phyloP scores from a whole-genome alignment of 2,113 vertebrate genomes.

The Carlito syrichta region DNA sequence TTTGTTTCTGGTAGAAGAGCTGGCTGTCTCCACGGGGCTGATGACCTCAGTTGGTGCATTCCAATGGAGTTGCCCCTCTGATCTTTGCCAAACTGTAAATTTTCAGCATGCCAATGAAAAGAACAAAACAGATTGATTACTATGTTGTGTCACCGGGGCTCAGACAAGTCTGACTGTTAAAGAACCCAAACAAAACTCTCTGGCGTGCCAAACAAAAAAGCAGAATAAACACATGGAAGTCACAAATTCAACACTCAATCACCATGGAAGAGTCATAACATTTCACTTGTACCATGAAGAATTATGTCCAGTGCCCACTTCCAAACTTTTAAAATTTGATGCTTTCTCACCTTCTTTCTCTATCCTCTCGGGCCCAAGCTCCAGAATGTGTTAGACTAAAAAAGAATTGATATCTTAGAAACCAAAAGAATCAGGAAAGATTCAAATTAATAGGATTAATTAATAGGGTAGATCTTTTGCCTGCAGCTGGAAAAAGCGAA shows the following conservation, averaged over 20 bases:
- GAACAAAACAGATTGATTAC: slow-evolving; percentile 87
- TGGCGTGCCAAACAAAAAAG: slow-evolving; percentile 83
- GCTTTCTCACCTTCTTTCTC: neutral
- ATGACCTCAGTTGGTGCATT: slow-evolving; percentile 85
- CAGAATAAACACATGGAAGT: slow-evolving; percentile 74
- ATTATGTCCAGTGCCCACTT: slow-evolving; percentile 26
- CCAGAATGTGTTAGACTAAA: neutral
- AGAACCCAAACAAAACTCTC: slow-evolving; percentile 88
- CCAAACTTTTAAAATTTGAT: slow-evolving; percentile 15
- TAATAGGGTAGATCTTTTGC: neutral
- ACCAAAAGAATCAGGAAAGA: neutral
- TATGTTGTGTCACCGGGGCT: slow-evolving; percentile 80
- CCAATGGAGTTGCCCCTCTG: slow-evolving; percentile 86
- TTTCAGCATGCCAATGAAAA: slow-evolving; percentile 87
- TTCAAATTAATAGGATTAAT: neutral
- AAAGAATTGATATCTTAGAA: slow-evolving; percentile 22
- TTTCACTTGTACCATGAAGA: slow-evolving; percentile 13
- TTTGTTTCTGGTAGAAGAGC: slow-evolving; percentile 87
- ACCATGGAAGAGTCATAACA: slow-evolving; percentile 10
- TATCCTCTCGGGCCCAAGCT: neutral
- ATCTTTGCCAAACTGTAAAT: slow-evolving; percentile 85
- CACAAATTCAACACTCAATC: neutral
- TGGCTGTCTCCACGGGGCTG: slow-evolving; percentile 86
- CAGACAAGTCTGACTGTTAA: slow-evolving; percentile 80
- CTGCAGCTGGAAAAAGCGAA: neutral